These are phyloP conservation scores for Fragum sueziense DNA, from an alignment of 2,888 invertebrate genomes.

Conservation along the genomic window DNA sequence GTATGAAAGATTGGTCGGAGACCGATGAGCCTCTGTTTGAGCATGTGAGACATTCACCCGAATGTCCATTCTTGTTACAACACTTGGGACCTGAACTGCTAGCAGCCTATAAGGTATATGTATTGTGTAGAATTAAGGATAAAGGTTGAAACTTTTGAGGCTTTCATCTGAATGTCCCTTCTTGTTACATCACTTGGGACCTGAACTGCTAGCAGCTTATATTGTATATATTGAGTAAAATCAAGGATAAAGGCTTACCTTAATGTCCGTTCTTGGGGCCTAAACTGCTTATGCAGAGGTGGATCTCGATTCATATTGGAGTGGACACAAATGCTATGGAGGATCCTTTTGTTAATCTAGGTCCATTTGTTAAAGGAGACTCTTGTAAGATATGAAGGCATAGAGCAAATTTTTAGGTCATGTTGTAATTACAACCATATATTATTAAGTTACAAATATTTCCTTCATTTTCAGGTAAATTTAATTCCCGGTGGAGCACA, in stretches of 20 bases:
- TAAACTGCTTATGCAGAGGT: too few species aligned
- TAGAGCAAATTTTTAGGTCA: too few species aligned
- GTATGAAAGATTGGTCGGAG: slow-evolving; percentile 49
- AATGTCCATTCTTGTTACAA: slow-evolving; percentile 41
- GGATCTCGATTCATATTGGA: too few species aligned
- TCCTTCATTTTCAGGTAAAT: slow-evolving; percentile 4
- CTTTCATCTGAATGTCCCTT: slow-evolving; percentile 45
- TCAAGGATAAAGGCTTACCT: too few species aligned
- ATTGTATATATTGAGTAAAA: too few species aligned
- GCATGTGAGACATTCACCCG: slow-evolving; percentile 50
- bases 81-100: slow-evolving; percentile 46
- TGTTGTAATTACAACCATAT: too few species aligned
- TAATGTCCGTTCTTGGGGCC: too few species aligned
- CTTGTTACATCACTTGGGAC: slow-evolving; percentile 32
- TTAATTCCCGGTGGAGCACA: slow-evolving; percentile 12
- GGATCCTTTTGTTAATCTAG: too few species aligned
- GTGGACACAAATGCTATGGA: too few species aligned
- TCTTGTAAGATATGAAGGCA: too few species aligned
- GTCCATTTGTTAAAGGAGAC: too few species aligned
- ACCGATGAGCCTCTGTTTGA: slow-evolving; percentile 54
- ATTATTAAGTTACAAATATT: too few species aligned
- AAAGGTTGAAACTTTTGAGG: slow-evolving; percentile 43
- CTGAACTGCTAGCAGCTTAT: slow-evolving; percentile 44
- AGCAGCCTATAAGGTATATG: slow-evolving; percentile 44
- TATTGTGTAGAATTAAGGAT: neutral